phyloP scores from a whole-genome alignment of 2,797 vertebrate species.

The Naso thynnoides region DNA sequence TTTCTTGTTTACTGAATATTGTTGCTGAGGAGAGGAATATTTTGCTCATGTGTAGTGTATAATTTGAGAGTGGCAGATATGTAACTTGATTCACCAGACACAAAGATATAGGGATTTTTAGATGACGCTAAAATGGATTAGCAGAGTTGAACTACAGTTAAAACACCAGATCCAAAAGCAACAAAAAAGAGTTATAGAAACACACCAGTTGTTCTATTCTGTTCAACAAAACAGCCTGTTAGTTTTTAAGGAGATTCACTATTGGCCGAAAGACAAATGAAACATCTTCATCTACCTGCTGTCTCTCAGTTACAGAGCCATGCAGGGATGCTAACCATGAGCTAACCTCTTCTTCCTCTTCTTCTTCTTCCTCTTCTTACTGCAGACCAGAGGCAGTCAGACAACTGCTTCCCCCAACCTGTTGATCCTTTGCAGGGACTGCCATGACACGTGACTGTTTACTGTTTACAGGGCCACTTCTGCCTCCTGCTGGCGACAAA shows the following conservation, averaged over 20 bases:
- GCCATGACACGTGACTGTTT: neutral
- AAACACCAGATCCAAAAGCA: neutral
- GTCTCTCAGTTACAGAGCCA: slow-evolving; percentile 8
- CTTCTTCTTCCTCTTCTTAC: slow-evolving; percentile 2
- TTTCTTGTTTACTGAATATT: no score
- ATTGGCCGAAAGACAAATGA: slow-evolving; percentile 21
- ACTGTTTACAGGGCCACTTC: slow-evolving; percentile 5
- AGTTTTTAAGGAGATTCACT: neutral
- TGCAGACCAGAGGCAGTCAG: slow-evolving; percentile 22
- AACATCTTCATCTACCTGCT: slow-evolving; percentile 32
- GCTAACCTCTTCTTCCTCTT: neutral
- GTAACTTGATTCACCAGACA: slow-evolving; percentile 39
- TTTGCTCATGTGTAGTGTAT: no score
- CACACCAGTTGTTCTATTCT: no score
- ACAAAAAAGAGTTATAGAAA: neutral
- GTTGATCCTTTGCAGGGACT: slow-evolving; percentile 24
- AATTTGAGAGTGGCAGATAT: no score
- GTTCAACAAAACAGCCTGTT: slow-evolving; percentile 32
- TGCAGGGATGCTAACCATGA: neutral
- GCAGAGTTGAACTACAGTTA: slow-evolving; percentile 5
- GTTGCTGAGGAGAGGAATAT: no score
- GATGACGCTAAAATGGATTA: slow-evolving; percentile 43
- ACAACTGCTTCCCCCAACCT: slow-evolving; percentile 33
- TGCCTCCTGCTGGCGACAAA: slow-evolving; percentile 65
- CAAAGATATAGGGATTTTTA: slow-evolving; percentile 23